Evolutionary conservation across 2,888 invertebrate genomes (phyloP).

Genomic region (Atethmia centrago): DNA sequence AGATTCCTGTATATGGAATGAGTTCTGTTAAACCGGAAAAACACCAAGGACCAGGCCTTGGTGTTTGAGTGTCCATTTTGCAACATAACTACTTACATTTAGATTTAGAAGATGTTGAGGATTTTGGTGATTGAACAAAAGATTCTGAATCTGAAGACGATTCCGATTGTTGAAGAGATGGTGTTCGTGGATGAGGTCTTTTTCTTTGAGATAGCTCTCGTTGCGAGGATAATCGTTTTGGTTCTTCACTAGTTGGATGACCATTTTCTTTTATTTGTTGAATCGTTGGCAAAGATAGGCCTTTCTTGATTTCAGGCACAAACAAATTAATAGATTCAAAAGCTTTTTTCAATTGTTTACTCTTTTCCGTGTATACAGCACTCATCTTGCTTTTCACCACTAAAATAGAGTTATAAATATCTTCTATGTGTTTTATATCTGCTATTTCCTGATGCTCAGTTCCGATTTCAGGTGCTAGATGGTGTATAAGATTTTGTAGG

Average conservation of each 20-base stretch:
- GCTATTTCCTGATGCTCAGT: background rate
- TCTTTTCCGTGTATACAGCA: background rate
- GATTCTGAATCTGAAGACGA: background rate
- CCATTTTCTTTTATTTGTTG: slow-evolving; percentile 8
- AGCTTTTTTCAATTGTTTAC: background rate
- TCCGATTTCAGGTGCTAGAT: background rate
- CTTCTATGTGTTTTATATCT: slow-evolving; percentile 15
- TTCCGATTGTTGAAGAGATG: background rate
- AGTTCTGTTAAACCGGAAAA: slow-evolving; percentile 2
- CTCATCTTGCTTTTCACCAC: background rate
- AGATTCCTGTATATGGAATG: background rate
- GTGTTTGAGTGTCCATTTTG: slow-evolving; percentile 7
- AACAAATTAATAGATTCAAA: slow-evolving; percentile 12
- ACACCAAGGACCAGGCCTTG: no score
- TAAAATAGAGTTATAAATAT: slow-evolving; percentile 23
- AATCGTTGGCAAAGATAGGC: slow-evolving; percentile 9
- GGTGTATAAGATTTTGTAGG: background rate
- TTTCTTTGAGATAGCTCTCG: background rate
- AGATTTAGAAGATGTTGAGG: background rate
- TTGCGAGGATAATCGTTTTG: background rate
- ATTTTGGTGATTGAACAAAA: background rate
- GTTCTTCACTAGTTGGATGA: background rate
- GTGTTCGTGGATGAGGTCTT: background rate
- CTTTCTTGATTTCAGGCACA: slow-evolving; percentile 28
- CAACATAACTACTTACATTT: no score